These are phyloP conservation scores for Oncorhynchus nerka DNA, from an alignment of 2,113 vertebrate species.

Conservation along the genomic window DNA sequence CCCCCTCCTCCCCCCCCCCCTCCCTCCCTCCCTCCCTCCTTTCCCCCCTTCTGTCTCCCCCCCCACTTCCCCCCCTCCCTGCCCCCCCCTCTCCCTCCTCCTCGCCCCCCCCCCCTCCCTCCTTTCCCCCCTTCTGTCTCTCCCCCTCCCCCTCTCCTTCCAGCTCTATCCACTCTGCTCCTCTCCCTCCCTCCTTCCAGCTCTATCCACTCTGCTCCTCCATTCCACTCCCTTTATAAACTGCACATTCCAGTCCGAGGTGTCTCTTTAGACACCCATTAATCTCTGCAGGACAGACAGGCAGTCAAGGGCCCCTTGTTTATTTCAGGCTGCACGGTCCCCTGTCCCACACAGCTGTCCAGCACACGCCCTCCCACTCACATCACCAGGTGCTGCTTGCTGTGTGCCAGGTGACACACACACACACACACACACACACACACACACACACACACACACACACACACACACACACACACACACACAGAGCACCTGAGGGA, in stretches of 20 bases:
- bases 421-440: background rate
- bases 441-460: constrained; percentile 30
- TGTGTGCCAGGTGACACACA: too few relatives aligned
- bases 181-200: constrained; percentile 25
- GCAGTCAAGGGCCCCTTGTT: constrained; percentile 68
- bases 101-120: too few relatives aligned
- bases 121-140: too few relatives aligned
- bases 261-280: constrained; percentile 85
- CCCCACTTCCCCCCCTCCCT: too few relatives aligned
- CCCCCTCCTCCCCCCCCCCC: fast-evolving
- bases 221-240: constrained; percentile 83
- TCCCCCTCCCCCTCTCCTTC: too few relatives aligned
- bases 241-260: constrained; percentile 80
- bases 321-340: constrained; percentile 73
- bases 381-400: constrained; percentile 63
- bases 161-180: too few relatives aligned
- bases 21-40: background rate
- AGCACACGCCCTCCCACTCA: constrained; percentile 47
- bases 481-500: background rate
- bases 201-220: constrained; percentile 34
- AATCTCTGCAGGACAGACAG: constrained; percentile 71
- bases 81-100: fast-evolving
- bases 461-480: background rate
- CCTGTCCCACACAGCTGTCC: constrained; percentile 78
- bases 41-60: background rate